phyloP scores from a whole-genome alignment of 2,797 vertebrate genomes.

The Mormyrus proboscirostris region DNA sequence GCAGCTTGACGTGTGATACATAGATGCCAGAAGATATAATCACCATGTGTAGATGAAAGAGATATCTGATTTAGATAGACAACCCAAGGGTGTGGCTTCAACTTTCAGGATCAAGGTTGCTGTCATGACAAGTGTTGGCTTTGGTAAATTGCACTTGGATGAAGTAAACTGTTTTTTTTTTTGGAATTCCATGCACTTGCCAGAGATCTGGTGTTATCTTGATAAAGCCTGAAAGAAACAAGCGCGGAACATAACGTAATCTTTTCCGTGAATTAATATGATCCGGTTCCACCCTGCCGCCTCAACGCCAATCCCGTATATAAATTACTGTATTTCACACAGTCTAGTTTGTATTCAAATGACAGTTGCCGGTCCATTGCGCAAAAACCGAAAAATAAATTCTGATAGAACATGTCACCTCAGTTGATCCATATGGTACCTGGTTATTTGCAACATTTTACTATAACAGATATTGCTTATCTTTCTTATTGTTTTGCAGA shows the following conservation, averaged over 20 bases:
- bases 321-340: background rate
- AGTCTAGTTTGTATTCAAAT: background rate
- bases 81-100: conserved; percentile 8
- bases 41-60: conserved; percentile 40
- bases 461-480: background rate
- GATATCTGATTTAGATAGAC: conserved; percentile 39
- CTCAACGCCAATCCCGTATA: background rate
- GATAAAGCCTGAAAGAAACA: conserved; percentile 49
- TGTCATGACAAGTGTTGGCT: conserved; percentile 33
- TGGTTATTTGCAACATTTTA: background rate
- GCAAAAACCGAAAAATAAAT: background rate
- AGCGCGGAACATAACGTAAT: conserved; percentile 55
- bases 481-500: background rate
- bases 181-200: conserved; percentile 26
- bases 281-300: conserved; percentile 25
- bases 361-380: background rate
- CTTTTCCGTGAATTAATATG: conserved; percentile 50
- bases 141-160: conserved; percentile 34
- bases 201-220: conserved; percentile 44
- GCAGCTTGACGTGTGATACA: conserved; percentile 32
- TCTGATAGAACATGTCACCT: background rate
- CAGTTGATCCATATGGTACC: background rate
- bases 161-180: background rate
- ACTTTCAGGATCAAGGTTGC: conserved; percentile 28
- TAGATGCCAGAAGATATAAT: conserved; percentile 36